These are phyloP conservation scores for Gadus chalcogrammus DNA, from an alignment of 2,113 vertebrate species.

Conservation along the genomic window DNA sequence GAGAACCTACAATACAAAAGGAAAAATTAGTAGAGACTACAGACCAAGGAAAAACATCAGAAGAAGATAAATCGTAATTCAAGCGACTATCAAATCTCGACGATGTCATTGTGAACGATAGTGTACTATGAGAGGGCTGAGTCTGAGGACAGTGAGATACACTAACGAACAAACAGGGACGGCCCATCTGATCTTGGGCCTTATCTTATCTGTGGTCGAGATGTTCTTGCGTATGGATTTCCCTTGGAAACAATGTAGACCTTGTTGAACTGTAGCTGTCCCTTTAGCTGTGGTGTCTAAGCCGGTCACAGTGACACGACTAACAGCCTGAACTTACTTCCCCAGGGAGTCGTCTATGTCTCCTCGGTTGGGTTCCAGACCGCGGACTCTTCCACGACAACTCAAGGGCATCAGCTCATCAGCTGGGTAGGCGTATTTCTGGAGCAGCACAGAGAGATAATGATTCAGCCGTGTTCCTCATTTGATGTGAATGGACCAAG, in stretches of 20 bases:
- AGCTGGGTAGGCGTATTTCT: constrained; percentile 80
- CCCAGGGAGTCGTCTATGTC: constrained; percentile 79
- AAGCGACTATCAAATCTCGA: too few species aligned
- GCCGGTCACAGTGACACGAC: too few species aligned
- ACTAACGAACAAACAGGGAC: too few species aligned
- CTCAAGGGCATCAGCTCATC: constrained; percentile 82
- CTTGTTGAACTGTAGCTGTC: too few species aligned
- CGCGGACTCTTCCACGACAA: constrained; percentile 76
- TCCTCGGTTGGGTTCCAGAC: constrained; percentile 78
- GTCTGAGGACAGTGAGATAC: too few species aligned
- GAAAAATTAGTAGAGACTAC: constrained; percentile 2
- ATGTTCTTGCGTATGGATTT: too few species aligned
- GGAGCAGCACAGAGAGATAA: constrained; percentile 14
- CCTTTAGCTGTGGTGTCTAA: too few species aligned
- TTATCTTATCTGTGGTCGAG: too few species aligned
- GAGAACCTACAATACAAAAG: constrained; percentile 67
- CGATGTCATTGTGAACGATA: too few species aligned
- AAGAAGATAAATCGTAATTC: background rate
- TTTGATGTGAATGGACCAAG: background rate
- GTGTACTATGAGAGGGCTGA: too few species aligned
- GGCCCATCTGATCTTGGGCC: too few species aligned
- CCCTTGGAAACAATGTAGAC: too few species aligned
- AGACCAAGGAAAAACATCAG: constrained; percentile 9
- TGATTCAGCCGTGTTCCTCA: background rate
- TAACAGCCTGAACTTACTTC: constrained; percentile 61